phyloP scores from a whole-genome alignment of 2,113 vertebrate species.

The Apodemus speciosus region DNA sequence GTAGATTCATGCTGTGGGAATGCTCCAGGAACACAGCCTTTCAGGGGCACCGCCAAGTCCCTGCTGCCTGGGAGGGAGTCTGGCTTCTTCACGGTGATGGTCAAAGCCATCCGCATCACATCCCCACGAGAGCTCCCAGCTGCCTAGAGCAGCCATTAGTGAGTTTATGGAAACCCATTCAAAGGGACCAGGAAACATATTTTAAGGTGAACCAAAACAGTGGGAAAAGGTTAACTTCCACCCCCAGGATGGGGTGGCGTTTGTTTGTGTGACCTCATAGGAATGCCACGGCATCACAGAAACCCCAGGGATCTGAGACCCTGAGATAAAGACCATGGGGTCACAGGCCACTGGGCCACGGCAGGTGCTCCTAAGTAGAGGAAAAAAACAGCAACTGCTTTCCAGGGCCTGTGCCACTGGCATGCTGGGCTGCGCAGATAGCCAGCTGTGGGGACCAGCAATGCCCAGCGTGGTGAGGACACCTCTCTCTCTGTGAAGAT shows the following conservation, averaged over 20 bases:
- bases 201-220: slow-evolving; percentile 79
- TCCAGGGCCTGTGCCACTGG: background rate
- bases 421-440: rapidly evolving
- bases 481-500: no score
- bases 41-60: background rate
- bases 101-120: slow-evolving; percentile 73
- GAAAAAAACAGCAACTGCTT: background rate
- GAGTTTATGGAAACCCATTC: slow-evolving; percentile 82
- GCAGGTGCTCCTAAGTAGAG: background rate
- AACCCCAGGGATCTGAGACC: rapidly evolving
- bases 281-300: slow-evolving; percentile 29
- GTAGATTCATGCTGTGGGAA: slow-evolving; percentile 35
- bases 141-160: slow-evolving; percentile 74
- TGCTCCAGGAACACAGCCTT: slow-evolving; percentile 63
- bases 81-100: slow-evolving; percentile 55
- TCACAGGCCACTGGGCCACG: background rate
- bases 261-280: slow-evolving; percentile 48
- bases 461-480: rapidly evolving
- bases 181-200: slow-evolving; percentile 85
- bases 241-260: background rate
- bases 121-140: slow-evolving; percentile 68
- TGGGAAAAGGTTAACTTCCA: slow-evolving; percentile 80
- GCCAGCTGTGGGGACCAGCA: background rate
- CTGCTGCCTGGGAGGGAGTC: slow-evolving; percentile 75
- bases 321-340: slow-evolving; percentile 61